Conservation (phyloP, 2,113 vertebrate species). For the Rhinoptilus africanus region DNA sequence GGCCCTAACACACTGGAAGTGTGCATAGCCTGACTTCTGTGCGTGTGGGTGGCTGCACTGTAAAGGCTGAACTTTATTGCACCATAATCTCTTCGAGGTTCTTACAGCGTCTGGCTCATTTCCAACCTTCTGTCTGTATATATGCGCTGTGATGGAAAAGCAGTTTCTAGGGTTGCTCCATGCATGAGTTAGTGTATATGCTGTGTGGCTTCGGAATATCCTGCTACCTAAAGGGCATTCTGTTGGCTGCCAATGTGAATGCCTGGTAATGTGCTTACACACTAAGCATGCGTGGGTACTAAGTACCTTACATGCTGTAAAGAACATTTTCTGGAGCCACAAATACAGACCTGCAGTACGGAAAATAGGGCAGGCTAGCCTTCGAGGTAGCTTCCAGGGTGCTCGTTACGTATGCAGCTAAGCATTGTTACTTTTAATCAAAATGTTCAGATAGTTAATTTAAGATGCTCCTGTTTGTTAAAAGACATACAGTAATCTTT, state of each 20-base stretch:
- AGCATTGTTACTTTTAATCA: not conserved
- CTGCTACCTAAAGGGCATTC: not conserved
- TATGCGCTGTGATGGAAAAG: not conserved
- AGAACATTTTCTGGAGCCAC: not conserved
- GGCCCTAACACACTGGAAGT: not conserved
- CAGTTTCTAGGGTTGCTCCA: not conserved
- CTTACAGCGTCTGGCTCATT: not conserved
- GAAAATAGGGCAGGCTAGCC: not conserved
- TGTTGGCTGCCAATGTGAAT: not conserved
- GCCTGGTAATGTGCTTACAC: not conserved
- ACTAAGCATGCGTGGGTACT: not conserved
- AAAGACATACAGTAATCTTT: not conserved
- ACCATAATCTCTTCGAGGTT: not conserved
- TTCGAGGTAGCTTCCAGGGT: not conserved
- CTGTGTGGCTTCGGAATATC: not conserved
- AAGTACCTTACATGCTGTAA: not conserved
- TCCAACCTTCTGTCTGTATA: slow-evolving; percentile 11
- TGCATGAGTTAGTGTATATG: not conserved
- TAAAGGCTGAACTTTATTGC: not conserved
- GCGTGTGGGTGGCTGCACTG: not conserved
- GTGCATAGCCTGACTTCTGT: not conserved
- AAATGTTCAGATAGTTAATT: not conserved
- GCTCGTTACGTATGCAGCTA: not conserved
- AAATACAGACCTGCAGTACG: not conserved
- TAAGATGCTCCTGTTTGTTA: not conserved